Conservation (phyloP, 2,797 vertebrate species). For the Tangara arthus region DNA sequence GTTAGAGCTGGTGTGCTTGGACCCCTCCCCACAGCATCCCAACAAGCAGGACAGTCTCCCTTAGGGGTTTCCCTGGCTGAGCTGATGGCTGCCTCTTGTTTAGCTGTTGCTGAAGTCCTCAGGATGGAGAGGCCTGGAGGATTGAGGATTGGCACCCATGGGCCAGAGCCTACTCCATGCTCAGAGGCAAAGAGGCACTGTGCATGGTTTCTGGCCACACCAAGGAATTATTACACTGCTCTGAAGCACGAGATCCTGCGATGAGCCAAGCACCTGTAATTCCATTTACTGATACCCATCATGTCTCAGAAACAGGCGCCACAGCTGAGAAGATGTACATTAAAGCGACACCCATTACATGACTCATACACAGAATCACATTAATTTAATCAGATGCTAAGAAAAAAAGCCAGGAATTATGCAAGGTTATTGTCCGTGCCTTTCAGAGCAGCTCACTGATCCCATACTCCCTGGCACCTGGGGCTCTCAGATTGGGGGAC, state of each 20-base stretch:
- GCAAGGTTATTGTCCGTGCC: not conserved
- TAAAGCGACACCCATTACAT: not conserved
- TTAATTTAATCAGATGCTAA: conserved; percentile 8
- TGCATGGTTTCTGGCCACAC: accelerated
- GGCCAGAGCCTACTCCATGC: not conserved
- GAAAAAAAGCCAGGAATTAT: not conserved
- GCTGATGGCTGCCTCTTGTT: not conserved
- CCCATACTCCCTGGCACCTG: not conserved
- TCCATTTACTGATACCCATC: not conserved
- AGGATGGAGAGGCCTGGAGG: not conserved
- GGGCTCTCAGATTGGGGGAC: not conserved
- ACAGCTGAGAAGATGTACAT: not conserved
- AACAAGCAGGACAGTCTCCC: not conserved
- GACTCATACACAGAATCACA: not conserved
- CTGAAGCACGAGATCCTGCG: not conserved
- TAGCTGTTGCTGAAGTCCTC: not conserved
- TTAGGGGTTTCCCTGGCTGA: not conserved
- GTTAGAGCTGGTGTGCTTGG: accelerated
- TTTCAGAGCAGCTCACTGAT: not conserved
- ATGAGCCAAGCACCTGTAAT: not conserved
- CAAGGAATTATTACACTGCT: not conserved
- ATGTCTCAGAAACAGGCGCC: not conserved
- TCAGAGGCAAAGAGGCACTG: not conserved
- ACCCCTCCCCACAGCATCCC: not conserved
- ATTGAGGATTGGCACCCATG: not conserved